phyloP scores from a whole-genome alignment of 2,113 vertebrate species.

The Hemichromis elongatus region DNA sequence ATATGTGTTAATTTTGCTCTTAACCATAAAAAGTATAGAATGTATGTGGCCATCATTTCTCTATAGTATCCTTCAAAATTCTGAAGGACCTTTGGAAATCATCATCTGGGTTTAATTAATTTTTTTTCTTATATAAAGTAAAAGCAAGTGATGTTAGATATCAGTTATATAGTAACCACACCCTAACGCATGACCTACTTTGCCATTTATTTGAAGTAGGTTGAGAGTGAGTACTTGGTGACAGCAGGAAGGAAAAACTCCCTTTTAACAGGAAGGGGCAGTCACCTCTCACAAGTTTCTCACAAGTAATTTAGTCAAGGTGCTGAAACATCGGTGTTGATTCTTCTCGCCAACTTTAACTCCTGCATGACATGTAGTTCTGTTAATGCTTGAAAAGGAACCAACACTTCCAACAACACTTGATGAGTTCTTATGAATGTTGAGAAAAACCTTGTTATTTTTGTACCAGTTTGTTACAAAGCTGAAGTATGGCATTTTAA shows the following conservation, averaged over 20 bases:
- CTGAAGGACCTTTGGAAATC: too few relatives aligned
- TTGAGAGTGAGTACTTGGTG: neutral
- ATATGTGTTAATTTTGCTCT: too few relatives aligned
- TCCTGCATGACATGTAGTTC: neutral
- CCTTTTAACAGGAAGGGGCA: neutral
- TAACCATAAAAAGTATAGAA: too few relatives aligned
- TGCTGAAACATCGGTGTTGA: neutral
- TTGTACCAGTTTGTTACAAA: neutral
- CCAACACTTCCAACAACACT: neutral
- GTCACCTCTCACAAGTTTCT: neutral
- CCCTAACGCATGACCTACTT: too few relatives aligned
- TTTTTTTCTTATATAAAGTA: too few relatives aligned
- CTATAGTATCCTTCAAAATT: too few relatives aligned
- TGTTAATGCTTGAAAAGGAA: neutral
- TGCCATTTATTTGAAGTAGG: rapidly evolving
- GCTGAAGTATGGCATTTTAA: neutral
- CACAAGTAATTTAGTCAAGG: too few relatives aligned
- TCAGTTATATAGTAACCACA: neutral
- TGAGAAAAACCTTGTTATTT: neutral
- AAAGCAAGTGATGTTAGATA: too few relatives aligned
- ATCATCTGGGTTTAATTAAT: too few relatives aligned
- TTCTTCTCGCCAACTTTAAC: neutral
- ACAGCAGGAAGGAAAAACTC: neutral
- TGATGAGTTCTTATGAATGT: neutral
- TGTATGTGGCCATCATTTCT: too few relatives aligned